Evolutionary conservation across 2,113 vertebrate genomes (phyloP).

Genomic region (Coregonus clupeaformis): DNA sequence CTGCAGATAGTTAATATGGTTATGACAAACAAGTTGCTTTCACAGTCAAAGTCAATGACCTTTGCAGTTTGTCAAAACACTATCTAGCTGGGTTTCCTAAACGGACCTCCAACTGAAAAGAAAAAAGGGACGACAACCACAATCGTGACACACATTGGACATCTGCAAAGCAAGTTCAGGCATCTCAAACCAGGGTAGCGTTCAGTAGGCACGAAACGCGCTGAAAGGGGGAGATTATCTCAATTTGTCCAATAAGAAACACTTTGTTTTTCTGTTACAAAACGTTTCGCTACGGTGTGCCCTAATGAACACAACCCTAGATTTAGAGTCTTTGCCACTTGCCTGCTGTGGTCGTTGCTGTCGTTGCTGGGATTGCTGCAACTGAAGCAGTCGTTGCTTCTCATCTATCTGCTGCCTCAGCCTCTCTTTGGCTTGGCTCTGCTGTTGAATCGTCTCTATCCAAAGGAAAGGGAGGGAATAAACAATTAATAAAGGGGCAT

Average conservation of each 20-base stretch:
- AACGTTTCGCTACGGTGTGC: neutral
- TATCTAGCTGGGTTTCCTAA: too few species aligned
- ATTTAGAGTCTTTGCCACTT: neutral
- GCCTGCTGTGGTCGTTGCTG: slow-evolving; percentile 2
- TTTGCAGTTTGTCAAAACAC: too few species aligned
- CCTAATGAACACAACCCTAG: neutral
- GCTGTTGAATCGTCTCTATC: slow-evolving; percentile 32
- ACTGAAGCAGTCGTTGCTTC: slow-evolving; percentile 25
- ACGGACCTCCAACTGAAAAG: too few species aligned
- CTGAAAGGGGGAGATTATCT: too few species aligned
- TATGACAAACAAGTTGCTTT: too few species aligned
- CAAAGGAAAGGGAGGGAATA: neutral
- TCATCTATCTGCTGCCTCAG: slow-evolving; percentile 44
- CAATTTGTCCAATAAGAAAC: neutral
- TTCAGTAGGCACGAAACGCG: too few species aligned
- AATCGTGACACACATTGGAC: neutral
- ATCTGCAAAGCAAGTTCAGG: neutral
- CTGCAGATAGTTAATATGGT: too few species aligned
- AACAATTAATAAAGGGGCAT: neutral
- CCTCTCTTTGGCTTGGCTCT: slow-evolving; percentile 33
- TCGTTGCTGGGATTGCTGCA: slow-evolving; percentile 11
- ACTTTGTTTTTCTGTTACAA: neutral
- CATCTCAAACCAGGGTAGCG: too few species aligned
- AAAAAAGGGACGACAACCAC: neutral
- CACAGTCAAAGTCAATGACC: too few species aligned